Evolutionary conservation across 2,888 invertebrate species (phyloP), one percentile per base, ranked within the genome.

Genomic region (Aethes cnicana): DNA sequence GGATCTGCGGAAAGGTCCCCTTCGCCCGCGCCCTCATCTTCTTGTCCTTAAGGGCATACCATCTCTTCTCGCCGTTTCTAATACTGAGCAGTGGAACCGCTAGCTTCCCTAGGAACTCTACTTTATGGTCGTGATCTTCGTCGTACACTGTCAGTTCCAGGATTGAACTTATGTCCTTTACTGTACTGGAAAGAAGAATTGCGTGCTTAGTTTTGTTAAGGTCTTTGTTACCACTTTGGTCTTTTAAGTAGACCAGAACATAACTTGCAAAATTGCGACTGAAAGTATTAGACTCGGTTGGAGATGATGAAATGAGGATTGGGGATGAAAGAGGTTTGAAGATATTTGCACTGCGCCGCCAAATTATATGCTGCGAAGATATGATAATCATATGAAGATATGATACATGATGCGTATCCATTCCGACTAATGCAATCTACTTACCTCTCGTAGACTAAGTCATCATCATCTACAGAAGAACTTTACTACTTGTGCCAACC

Each of bases 61-160:
- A 99, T 58, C 96, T 91, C 74, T 97, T 97, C 72, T 97, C 97
- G 0, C 97, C 96, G 72, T 96, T 97, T 59, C 94, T 91, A 62
- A 99, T 95, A 67, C 93, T 91, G 47, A 98, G 83, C 41, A 99
- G 80, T 0, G 98, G 98, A 63, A 99, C 93, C 2, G 94, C 94
- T 6, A 98, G 90, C 81, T 96, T 97, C 1, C 99, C 99, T 8
- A 99, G 89, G 77, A 99, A 99, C 80, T 99, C 99, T 7, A 97
- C 98, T 81, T 98, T 98, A 79, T 98, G 98, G 77, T 98, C 98
- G 55, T 98, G 93, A 79, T 99, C 99, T 84, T 99, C 99, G 73
- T 99, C 99, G 79, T 95, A 99, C 0, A 99, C 97, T 0, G 98
- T 98, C 43, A 99, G 91, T 73, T 99, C 99, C 59, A 99, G 86